Base-by-base conservation (phyloP, 2,888 invertebrate genomes). In the Amitus sp. region DNA sequence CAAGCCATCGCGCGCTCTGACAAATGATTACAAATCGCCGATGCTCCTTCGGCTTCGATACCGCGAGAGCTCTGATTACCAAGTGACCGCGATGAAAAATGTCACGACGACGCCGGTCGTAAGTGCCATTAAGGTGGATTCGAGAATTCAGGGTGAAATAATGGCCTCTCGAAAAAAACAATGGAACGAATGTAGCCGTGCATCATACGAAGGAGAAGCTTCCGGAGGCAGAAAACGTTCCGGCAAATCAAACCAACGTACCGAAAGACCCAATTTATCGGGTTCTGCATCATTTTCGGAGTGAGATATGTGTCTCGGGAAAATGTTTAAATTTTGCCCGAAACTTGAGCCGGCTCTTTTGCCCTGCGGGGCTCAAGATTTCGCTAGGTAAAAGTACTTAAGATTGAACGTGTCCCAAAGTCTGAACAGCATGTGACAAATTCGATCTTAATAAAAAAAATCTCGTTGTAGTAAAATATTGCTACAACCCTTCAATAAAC, bases 1-100 rank as follows among this genome's bases (percentile, higher is more conserved):
- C 73, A 73, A 74, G 74, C 71, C 68, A 67, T 70, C 9, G 15
- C 15, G 37, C 71, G 65, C 72, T 71, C 70, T 73, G 76, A 79
- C 80, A 79, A 80, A 80, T 77, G 79, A 79, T 81, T 79, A 79
- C 78, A 78, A 80, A 80, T 80, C 59, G 63, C 46, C 46, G 56
- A 60, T 61, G 64, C 69, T 67, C 67, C 71, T 72, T 71, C 68
- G 63, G 56, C 59, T 63, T 63, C 57, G 64, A 64, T 59, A 56
- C 59, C 56, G 48, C 49, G 49, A 56, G 30, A 30, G 59, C 56
- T 53, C 60, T 60, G 64, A 64, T 60, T 64, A 60, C 60, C 56
- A 60, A 53, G 55, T 52, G 52, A 48, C 10, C 47, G 52, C 42
- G 55, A 56, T 59, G 63, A 63, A 59, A 56, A 59, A 63, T 63